These are phyloP conservation scores for Saturnia pavonia DNA, from an alignment of 2,888 invertebrate genomes.

Conservation along the genomic window DNA sequence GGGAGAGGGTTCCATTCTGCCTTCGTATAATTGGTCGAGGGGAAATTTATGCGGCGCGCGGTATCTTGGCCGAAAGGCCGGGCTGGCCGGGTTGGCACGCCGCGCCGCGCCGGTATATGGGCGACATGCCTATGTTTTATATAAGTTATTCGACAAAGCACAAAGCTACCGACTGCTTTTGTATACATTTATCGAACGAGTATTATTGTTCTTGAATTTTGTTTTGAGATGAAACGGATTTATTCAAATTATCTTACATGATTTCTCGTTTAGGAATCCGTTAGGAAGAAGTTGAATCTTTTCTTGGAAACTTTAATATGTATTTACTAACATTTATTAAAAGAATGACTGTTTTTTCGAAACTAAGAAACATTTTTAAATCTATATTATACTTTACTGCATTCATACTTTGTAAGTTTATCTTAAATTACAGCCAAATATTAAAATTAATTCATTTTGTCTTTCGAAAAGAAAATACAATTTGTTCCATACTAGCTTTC, in stretches of 20 bases:
- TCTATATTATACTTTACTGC: too few species aligned
- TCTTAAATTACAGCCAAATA: too few species aligned
- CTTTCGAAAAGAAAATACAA: background rate
- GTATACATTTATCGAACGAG: slow-evolving; percentile 2
- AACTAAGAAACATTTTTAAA: too few species aligned
- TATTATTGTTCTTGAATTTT: slow-evolving; percentile 10
- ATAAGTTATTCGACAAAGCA: slow-evolving; percentile 6
- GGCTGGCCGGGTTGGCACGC: too few species aligned
- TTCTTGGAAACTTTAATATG: background rate
- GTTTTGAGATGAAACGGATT: background rate
- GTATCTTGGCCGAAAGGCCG: slow-evolving; percentile 10
- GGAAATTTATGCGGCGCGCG: slow-evolving; percentile 58
- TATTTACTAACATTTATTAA: too few species aligned
- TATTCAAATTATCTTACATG: background rate
- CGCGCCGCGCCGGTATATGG: slow-evolving; percentile 5
- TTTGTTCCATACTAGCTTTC: background rate
- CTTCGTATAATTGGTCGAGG: slow-evolving; percentile 69
- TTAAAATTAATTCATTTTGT: background rate
- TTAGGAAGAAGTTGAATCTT: background rate
- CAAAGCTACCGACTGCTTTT: slow-evolving; percentile 41
- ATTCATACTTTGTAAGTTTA: too few species aligned
- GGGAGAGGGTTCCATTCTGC: slow-evolving; percentile 46
- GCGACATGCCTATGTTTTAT: slow-evolving; percentile 9
- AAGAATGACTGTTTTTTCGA: too few species aligned
- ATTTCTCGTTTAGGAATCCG: background rate